Percentiles rank a stretch among this genome's conserved stretches.
Evolutionary conservation across 1,140 invertebrate genomes (phyloP).

Genomic region (Hesperophylax magnus): DNA sequence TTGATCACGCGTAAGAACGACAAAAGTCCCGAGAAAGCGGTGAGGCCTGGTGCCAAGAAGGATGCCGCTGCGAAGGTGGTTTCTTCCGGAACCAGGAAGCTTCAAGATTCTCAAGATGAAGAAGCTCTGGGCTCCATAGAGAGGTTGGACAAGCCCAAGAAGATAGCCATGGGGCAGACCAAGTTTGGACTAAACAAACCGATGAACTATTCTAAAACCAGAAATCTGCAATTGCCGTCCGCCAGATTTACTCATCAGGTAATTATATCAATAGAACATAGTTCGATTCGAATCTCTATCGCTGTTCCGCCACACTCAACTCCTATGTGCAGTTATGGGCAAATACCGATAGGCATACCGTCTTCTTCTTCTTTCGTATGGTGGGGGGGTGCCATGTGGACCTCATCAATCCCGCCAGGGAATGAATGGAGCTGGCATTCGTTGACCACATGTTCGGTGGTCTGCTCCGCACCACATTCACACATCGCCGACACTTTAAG

Average conservation of each 20-base stretch:
- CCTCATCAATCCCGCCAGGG: too few species aligned
- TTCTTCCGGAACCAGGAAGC: conserved; percentile 59
- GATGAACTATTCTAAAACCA: conserved; percentile 64
- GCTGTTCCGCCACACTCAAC: too few species aligned
- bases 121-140: conserved; percentile 65
- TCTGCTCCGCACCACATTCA: too few species aligned
- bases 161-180: conserved; percentile 66
- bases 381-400: too few species aligned
- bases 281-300: too few species aligned
- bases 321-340: too few species aligned
- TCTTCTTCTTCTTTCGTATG: too few species aligned
- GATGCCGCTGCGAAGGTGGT: conserved; percentile 57
- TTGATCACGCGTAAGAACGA: conserved; percentile 66
- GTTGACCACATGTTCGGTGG: too few species aligned
- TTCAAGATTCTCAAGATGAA: conserved; percentile 62
- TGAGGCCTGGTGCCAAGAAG: conserved; percentile 45
- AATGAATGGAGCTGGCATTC: too few species aligned
- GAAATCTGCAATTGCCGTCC: conserved; percentile 66
- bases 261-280: conserved; percentile 35
- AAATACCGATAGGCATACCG: too few species aligned
- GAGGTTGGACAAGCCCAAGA: conserved; percentile 68
- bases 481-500: too few species aligned
- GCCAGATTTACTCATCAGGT: conserved; percentile 68
- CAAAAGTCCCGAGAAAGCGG: conserved; percentile 67
- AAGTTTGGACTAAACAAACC: conserved; percentile 66